Percentiles rank a stretch among this genome's conserved stretches.
Conservation (phyloP, 2,888 invertebrate genomes). For the Campoplex capitator region DNA sequence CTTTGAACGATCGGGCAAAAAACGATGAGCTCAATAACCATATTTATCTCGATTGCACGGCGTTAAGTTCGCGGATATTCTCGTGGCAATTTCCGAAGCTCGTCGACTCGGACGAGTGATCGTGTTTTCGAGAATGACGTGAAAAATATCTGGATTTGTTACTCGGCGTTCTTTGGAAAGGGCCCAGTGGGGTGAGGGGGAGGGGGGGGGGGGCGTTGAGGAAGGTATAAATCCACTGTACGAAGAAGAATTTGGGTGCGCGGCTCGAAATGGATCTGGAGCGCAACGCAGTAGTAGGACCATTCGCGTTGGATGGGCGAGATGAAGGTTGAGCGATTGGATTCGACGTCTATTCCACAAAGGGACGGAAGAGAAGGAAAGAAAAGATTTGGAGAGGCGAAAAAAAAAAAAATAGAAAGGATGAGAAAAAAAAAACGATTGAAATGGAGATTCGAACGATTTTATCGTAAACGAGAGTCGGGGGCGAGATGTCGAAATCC, state of each 20-base stretch:
- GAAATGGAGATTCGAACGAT: constrained; percentile 68
- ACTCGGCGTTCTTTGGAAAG: background rate
- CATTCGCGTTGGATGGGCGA: constrained; percentile 41
- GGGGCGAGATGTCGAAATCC: constrained; percentile 41
- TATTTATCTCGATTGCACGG: constrained; percentile 1
- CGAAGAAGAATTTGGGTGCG: constrained; percentile 53
- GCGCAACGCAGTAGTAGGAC: constrained; percentile 22
- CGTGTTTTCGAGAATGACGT: constrained; percentile 35
- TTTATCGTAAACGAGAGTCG: constrained; percentile 48
- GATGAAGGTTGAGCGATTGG: constrained; percentile 48
- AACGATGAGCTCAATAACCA: background rate
- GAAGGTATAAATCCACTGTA: constrained; percentile 50
- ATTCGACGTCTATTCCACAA: constrained; percentile 49
- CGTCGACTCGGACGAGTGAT: constrained; percentile 45
- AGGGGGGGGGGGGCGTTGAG: background rate
- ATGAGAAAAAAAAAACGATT: constrained; percentile 34
- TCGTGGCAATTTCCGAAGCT: constrained; percentile 21
- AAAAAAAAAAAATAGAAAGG: constrained; percentile 9
- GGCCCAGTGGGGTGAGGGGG: background rate
- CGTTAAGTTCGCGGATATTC: background rate
- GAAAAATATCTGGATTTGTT: constrained; percentile 59
- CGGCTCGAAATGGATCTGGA: constrained; percentile 51
- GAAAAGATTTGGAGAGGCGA: constrained; percentile 4
- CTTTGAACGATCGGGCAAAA: background rate
- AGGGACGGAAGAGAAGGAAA: constrained; percentile 4